Evolutionary conservation across 2,888 invertebrate species (phyloP).

Genomic region (Diploptera punctata): DNA sequence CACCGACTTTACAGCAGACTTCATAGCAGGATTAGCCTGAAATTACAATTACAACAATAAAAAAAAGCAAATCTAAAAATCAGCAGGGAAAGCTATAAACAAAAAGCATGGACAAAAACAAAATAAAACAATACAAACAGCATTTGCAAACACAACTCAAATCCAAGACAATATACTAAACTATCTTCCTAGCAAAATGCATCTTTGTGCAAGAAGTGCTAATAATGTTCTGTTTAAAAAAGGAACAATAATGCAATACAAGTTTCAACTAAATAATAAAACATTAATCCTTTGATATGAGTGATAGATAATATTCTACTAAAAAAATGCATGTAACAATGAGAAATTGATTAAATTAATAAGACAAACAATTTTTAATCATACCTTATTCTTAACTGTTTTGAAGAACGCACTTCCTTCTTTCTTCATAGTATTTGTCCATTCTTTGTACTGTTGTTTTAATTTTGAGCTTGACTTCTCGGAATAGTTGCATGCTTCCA

Average conservation of each 20-base stretch:
- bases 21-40: constrained; percentile 93
- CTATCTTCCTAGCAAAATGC: no score
- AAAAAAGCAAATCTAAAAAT: constrained; percentile 41
- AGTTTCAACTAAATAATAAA: no score
- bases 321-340: no score
- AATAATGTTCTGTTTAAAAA: no score
- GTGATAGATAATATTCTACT: no score
- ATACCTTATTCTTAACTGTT: constrained; percentile 87
- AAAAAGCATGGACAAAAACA: constrained; percentile 19
- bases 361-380: no score
- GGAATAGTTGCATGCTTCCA: constrained; percentile 78
- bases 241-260: no score
- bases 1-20: constrained; percentile 93
- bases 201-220: no score
- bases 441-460: constrained; percentile 78
- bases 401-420: constrained; percentile 86
- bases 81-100: background rate
- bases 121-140: background rate
- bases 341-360: no score
- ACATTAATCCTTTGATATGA: no score
- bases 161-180: no score
- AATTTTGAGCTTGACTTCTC: constrained; percentile 69
- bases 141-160: background rate
- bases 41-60: constrained; percentile 54
- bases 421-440: constrained; percentile 78